A percentile compares a stretch with the other conserved stretches of the same genome.
Conservation (phyloP, 2,888 invertebrate species). For the Smittia sp. region DNA sequence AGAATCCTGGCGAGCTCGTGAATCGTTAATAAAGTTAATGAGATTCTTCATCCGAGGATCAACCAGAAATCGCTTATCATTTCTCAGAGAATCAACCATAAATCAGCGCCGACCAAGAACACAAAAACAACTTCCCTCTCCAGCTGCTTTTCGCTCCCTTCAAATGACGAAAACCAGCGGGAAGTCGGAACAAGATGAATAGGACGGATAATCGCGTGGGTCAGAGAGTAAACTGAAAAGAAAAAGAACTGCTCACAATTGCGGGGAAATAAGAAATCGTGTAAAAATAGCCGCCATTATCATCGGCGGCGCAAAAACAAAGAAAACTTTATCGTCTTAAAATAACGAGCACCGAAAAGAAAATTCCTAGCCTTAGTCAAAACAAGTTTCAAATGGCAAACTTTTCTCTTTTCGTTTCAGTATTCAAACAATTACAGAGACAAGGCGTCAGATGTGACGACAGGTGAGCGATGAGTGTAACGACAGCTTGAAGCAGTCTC, state of each 20-base stretch:
- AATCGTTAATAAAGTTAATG: too few species aligned
- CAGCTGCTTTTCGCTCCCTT: not conserved
- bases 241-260: not conserved
- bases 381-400: not conserved
- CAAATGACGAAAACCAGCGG: not conserved
- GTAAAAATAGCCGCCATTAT: conserved; percentile 3
- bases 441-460: conserved; percentile 35
- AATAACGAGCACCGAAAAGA: not conserved
- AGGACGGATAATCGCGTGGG: not conserved
- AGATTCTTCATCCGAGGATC: too few species aligned
- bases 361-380: not conserved
- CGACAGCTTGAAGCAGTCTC: not conserved
- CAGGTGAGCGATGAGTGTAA: conserved; percentile 20
- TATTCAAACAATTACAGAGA: conserved; percentile 39
- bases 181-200: not conserved
- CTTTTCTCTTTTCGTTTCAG: conserved; percentile 25
- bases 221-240: not conserved
- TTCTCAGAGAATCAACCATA: not conserved
- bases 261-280: not conserved
- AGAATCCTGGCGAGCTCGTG: too few species aligned
- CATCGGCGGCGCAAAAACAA: not conserved
- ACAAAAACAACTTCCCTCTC: conserved; percentile 7
- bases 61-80: not conserved
- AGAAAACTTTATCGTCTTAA: not conserved
- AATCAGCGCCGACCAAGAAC: not conserved